Evolutionary conservation across 2,797 vertebrate genomes (phyloP).

Genomic region (Diceros bicornis): DNA sequence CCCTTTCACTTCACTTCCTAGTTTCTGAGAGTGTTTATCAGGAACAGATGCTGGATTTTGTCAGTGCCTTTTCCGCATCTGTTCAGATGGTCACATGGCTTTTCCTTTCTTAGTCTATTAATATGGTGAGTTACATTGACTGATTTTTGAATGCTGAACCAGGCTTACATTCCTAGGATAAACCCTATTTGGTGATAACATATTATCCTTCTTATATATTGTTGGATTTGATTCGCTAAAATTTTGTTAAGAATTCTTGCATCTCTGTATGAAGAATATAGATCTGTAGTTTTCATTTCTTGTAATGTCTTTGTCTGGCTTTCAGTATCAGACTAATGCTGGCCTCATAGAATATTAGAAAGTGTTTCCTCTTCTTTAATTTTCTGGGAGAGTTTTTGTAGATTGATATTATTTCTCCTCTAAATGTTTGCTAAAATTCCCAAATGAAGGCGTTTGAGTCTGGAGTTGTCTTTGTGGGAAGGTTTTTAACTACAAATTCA

Average conservation of each 20-base stretch:
- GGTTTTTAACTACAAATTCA: not conserved
- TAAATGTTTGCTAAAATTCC: not conserved
- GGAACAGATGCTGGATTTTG: not conserved
- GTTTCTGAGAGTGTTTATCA: not conserved
- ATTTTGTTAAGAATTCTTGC: constrained; percentile 3
- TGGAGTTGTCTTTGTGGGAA: not conserved
- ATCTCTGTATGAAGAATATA: not conserved
- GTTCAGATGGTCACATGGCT: not conserved
- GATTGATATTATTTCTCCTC: not conserved
- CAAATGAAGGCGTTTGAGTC: not conserved
- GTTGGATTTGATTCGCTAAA: not conserved
- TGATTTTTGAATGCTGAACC: not conserved
- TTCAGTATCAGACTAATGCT: not conserved
- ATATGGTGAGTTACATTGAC: not conserved
- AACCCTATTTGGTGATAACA: not conserved
- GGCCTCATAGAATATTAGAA: not conserved
- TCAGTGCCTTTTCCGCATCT: not conserved
- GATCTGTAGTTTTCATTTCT: not conserved
- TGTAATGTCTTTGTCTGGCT: not conserved
- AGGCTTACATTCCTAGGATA: not conserved
- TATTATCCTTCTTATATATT: not conserved
- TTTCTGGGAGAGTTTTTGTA: not conserved
- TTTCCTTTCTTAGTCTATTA: not conserved
- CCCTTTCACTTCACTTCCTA: not conserved
- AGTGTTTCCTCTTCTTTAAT: not conserved